phyloP scores from a whole-genome alignment of 2,113 vertebrate genomes.

The Steatornis caripensis region DNA sequence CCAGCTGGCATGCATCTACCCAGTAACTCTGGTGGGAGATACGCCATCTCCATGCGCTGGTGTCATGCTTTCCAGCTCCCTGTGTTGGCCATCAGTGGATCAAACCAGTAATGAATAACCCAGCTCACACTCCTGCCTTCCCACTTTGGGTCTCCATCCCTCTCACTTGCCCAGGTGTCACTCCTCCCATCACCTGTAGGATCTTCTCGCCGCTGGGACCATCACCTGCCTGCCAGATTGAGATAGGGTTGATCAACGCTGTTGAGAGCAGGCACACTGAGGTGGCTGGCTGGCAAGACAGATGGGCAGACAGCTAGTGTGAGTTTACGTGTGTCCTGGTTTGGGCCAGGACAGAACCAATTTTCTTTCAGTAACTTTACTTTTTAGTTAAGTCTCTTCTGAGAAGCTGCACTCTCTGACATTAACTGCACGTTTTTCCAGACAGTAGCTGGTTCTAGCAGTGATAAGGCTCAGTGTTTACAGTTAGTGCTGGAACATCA shows the following conservation, averaged over 20 bases:
- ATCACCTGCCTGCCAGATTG: neutral
- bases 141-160: neutral
- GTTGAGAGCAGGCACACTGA: neutral
- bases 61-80: neutral
- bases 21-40: neutral
- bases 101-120: neutral
- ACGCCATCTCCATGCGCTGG: fast-evolving
- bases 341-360: too few species aligned
- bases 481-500: too few species aligned
- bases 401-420: too few species aligned
- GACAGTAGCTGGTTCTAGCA: too few species aligned
- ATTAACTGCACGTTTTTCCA: too few species aligned
- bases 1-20: neutral
- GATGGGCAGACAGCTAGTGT: neutral
- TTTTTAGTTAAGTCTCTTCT: too few species aligned
- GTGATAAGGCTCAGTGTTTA: too few species aligned
- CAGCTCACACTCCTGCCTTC: neutral
- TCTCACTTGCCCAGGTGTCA: neutral
- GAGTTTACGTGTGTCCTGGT: too few species aligned
- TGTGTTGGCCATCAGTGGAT: neutral
- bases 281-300: neutral
- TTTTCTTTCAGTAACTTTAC: too few species aligned
- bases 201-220: neutral
- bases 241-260: neutral
- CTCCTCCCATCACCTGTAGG: neutral